phyloP scores from a whole-genome alignment of 1,140 invertebrate species.

The Psix sp. region DNA sequence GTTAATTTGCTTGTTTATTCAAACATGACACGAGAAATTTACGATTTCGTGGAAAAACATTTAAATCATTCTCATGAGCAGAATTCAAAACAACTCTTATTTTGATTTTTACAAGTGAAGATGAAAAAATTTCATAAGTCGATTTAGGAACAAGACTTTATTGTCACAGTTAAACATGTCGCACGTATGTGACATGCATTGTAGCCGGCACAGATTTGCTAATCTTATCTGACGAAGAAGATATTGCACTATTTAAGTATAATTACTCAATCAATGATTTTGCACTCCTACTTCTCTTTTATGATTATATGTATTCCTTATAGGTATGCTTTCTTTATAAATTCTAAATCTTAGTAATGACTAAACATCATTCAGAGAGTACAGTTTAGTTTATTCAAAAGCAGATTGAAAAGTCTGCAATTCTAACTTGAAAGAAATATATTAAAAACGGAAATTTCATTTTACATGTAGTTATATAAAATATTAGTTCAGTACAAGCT shows the following conservation, averaged over 20 bases:
- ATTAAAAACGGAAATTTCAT: too few species aligned
- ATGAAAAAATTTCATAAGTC: constrained; percentile 47
- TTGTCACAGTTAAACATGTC: constrained; percentile 53
- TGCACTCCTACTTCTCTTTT: neutral
- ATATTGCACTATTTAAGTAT: constrained; percentile 56
- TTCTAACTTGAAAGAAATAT: too few species aligned
- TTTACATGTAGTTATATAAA: too few species aligned
- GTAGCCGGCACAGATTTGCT: constrained; percentile 54
- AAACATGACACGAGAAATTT: neutral
- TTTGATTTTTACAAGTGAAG: constrained; percentile 38
- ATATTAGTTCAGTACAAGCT: too few species aligned
- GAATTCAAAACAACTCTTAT: constrained; percentile 47
- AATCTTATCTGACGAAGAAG: constrained; percentile 59
- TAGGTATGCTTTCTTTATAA: too few species aligned
- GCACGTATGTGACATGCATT: constrained; percentile 58
- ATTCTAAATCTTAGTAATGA: too few species aligned
- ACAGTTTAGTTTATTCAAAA: too few species aligned
- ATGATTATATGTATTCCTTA: neutral
- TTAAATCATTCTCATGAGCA: constrained; percentile 26
- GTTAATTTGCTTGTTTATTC: too few species aligned
- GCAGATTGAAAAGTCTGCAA: too few species aligned
- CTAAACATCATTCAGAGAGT: too few species aligned
- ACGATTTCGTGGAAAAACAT: constrained; percentile 9
- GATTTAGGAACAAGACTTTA: constrained; percentile 60
- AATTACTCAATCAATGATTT: constrained; percentile 38